Conservation (phyloP, 2,113 vertebrate genomes). For the Semicossyphus pulcher region DNA sequence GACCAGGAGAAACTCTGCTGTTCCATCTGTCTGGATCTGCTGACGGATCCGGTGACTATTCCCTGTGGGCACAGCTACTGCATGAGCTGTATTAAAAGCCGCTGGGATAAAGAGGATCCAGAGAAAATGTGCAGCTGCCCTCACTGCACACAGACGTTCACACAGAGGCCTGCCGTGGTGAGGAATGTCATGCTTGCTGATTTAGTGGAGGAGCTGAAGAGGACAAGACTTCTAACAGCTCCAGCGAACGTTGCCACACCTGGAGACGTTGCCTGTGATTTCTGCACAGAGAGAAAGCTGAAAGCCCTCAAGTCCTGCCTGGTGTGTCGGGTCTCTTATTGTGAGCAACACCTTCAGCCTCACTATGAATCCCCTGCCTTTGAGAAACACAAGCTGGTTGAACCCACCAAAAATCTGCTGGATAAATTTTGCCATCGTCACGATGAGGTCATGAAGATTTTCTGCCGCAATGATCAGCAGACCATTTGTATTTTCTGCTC, state of each 20-base stretch:
- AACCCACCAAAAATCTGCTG: neutral
- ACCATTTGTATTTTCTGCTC: slow-evolving; percentile 4
- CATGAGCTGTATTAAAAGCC: neutral
- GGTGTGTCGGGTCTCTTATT: slow-evolving; percentile 5
- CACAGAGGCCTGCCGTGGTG: neutral
- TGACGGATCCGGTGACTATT: slow-evolving; percentile 7
- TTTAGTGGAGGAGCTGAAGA: slow-evolving; percentile 14
- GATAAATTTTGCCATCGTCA: slow-evolving; percentile 4
- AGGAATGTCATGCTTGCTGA: neutral
- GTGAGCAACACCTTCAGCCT: slow-evolving; percentile 12
- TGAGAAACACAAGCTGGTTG: neutral
- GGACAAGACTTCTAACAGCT: neutral
- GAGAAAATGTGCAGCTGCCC: neutral
- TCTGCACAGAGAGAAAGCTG: neutral
- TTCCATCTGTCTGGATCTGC: neutral
- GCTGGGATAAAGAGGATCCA: neutral
- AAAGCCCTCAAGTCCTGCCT: slow-evolving; percentile 17
- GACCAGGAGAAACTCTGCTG: neutral
- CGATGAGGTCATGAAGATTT: neutral
- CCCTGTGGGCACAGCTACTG: slow-evolving; percentile 9
- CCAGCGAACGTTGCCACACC: neutral
- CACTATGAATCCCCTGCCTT: slow-evolving; percentile 7
- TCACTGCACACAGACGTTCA: neutral
- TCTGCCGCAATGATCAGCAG: slow-evolving; percentile 6
- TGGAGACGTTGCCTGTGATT: neutral